Base-by-base conservation (phyloP, 2,888 invertebrate genomes). In the Volucella zonaria region DNA sequence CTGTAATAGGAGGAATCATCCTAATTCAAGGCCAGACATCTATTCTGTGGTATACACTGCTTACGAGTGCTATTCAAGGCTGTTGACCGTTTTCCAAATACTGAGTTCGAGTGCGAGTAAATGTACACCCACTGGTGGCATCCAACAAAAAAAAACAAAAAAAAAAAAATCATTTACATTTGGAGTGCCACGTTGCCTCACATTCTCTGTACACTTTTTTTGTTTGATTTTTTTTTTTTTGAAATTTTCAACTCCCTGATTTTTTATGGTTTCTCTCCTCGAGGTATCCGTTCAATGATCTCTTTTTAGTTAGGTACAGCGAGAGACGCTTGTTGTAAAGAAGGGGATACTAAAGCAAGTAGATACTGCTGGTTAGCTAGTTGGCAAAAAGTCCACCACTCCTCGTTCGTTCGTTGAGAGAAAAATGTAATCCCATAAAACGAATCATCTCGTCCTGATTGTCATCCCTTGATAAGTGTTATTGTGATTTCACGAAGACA, bases 1-100 rank as follows among this genome's bases (percentile, higher is more conserved):
- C 31, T 31, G 6, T 31, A 31, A 31, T 31, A 31, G 31, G 31
- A 40, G 62, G 56, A 68, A 58, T 59, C 45, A 45, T 59, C 45
- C 66, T 52, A 79, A 80, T 83, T 83, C 83, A 83, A 83, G 83
- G 83, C 61, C 80, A 85, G 81, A 85, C 81, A 77, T 81, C 73
- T 74, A 73, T 62, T 73, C 52, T 73, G 76, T 85, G 76, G 77
- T 68, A 52, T 76, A 45, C 54, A 62, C 52, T 62, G 58, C 67
- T 68, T 73, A 76, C 31, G 31, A 31, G 6, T 31, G 1, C 61
- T 76, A 77, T 81, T 81, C 81, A 77, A 81, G 81, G 85, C 76
- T 85, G 77, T 81, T 85, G 85, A 81, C 81, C 85, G 76, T 62
- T 77, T 49, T 49, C 11, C 61, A 76, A 31, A 31, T 31, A 31